Evolutionary conservation across 2,113 vertebrate species (phyloP), one percentile per base, ranked within the genome.

Genomic region (Lathamus discolor): DNA sequence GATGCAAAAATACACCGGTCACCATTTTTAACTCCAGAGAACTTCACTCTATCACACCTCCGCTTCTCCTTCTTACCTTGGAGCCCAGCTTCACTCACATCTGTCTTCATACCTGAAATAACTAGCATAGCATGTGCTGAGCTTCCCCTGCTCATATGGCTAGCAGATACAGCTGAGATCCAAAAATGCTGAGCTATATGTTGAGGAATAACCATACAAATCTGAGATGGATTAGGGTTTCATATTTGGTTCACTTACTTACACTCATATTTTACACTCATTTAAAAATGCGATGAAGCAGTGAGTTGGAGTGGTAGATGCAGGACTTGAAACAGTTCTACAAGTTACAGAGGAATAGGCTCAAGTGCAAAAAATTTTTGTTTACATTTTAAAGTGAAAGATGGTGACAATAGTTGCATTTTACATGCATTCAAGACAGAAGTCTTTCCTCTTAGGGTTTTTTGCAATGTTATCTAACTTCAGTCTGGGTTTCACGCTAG

Each of bases 251-350:
- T 86, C 31, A 9, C 24, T 67, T 41, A 55, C 25, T 24, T 54
- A 37, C 1, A 52, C 10, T 55, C 0, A 1, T 59, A 37, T 37
- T 37, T 24, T 54, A 37, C 1, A 52, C 10, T 55, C 0, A 1
- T 59, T 33, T 17, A 48, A 64, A 83, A 73, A 22, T 28, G 10
- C 17, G 4, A 28, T 62, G n/a, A 54, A 55, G 3, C n/a, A 16
- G 17, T 73, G 68, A 73, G 1, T 4, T 76, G 35, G 29, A 83
- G 5, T 54, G 78, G 39, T 9, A 54, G 27, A 35, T 33, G 19
- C 15, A 43, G 19, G 28, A 51, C 39, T 49, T 64, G 46, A 51
- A 84, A 51, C 5, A 43, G 10, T 49, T 8, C 20, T 79, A 35
- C 18, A 39, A 82, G 61, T 35, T 35, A 75, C 35, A 46, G 43